Conservation (phyloP, 2,888 invertebrate species). For the Odontothrips loti region DNA sequence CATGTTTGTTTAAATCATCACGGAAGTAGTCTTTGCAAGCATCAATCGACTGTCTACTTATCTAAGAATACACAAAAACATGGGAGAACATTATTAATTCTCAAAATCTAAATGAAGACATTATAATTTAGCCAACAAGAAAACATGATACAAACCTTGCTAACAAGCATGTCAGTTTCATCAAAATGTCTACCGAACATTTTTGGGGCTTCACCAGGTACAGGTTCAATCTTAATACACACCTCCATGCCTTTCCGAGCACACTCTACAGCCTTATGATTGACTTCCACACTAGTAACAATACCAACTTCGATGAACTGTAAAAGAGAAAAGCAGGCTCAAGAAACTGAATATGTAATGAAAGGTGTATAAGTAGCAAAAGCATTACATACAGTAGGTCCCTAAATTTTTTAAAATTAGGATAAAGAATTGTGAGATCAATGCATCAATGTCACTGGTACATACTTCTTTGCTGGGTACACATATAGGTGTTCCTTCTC, state of each 20-base stretch:
- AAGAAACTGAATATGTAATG: neutral
- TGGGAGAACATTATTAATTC: neutral
- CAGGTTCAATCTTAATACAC: conserved; percentile 94
- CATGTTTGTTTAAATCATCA: conserved; percentile 91
- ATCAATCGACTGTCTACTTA: conserved; percentile 95
- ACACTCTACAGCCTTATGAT: conserved; percentile 91
- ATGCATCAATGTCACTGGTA: conserved; percentile 37
- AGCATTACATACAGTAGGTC: neutral
- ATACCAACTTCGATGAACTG: conserved; percentile 92
- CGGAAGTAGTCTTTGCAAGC: conserved; percentile 99
- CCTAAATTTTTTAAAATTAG: neutral
- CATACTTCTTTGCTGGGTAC: conserved; percentile 92
- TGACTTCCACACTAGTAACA: conserved; percentile 90
- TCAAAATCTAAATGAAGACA: neutral
- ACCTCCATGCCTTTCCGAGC: conserved; percentile 95
- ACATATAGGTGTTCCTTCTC: conserved; percentile 95
- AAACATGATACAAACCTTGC: conserved; percentile 68
- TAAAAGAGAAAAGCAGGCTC: conserved; percentile 42
- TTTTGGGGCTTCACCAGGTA: conserved; percentile 97
- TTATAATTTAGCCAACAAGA: conserved; percentile 39
- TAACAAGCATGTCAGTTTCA: conserved; percentile 88
- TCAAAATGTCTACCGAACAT: conserved; percentile 99
- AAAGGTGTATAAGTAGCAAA: neutral
- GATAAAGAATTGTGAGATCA: conserved; percentile 7
- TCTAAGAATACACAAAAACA: conserved; percentile 57